Evolutionary conservation across 2,113 vertebrate species (phyloP), one percentile per base, ranked within the genome.

Genomic region (Bufo bufo): DNA sequence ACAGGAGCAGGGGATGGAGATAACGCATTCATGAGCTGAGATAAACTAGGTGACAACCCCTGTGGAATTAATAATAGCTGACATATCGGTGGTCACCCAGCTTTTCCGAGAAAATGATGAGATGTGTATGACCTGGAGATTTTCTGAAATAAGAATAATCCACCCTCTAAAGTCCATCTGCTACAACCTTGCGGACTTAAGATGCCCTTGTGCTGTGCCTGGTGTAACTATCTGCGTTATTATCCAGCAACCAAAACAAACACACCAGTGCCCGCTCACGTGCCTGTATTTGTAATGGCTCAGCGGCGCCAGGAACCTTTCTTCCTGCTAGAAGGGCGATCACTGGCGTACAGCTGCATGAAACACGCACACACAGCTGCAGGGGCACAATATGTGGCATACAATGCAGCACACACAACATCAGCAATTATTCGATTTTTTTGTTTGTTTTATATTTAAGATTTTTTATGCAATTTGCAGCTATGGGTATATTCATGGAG

Each of bases 231-330:
- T 16, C 72, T 4, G 72, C 12, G 17, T 49, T 47, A 75, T 75
- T 75, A 75, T 75, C 72, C 72, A 6, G 47, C 6, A 50, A 75
- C 45, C 72, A 75, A 75, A 75, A 49, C 72, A 75, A 75, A 75
- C 72, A 74, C 33, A 33, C 2, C 72, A 4, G 47, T 7, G 72
- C 9, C 33, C 33, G 20, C 45, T 75, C 72, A 75, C 43, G 71
- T 74, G 71, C 17, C 71, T 47, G 13, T 6, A 6, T 19, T 13
- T 3, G 71, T 11, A 6, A 58, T 58, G 14, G 72, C 71, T 74
- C 71, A 8, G 43, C 16, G 2, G 16, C 4, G 20, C 8, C n/a
- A 10, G 63, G 63, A 66, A 66, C 63, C 4, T 45, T 45, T 19
- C 72, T 9, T 75, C 72, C 72, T 75, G 72, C 47, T 20, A 0